These are phyloP conservation scores for Lysiphlebus fabarum DNA, from an alignment of 1,140 invertebrate genomes.

Conservation along the genomic window DNA sequence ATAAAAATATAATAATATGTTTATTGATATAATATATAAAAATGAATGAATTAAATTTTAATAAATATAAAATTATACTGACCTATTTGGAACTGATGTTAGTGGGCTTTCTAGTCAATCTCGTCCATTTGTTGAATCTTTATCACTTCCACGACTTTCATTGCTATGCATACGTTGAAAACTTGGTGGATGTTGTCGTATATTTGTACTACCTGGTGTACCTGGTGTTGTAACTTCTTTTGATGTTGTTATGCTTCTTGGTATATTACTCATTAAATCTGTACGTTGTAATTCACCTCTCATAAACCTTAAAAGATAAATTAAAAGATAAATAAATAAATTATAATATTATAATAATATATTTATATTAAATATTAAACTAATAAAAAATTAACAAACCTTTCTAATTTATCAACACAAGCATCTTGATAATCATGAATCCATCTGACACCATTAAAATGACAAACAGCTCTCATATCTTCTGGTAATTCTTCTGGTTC, in stretches of 20 bases:
- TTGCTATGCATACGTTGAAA: slow-evolving; percentile 85
- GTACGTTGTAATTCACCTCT: slow-evolving; percentile 63
- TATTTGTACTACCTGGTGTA: slow-evolving; percentile 61
- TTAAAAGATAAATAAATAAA: slow-evolving; percentile 12
- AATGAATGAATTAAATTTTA: slow-evolving; percentile 10
- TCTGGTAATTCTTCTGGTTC: slow-evolving; percentile 88
- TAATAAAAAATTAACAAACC: too few species aligned
- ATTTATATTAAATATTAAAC: neutral
- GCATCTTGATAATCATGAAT: slow-evolving; percentile 99
- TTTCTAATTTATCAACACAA: slow-evolving; percentile 96
- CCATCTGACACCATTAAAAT: slow-evolving; percentile 96
- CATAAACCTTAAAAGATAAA: slow-evolving; percentile 65
- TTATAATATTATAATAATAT: neutral
- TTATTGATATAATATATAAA: too few species aligned
- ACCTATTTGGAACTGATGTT: slow-evolving; percentile 51
- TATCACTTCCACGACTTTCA: slow-evolving; percentile 72
- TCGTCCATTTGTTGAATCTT: slow-evolving; percentile 57
- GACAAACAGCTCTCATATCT: slow-evolving; percentile 93
- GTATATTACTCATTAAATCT: slow-evolving; percentile 35
- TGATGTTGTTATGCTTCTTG: slow-evolving; percentile 36
- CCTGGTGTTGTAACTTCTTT: slow-evolving; percentile 61
- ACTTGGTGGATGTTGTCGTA: slow-evolving; percentile 62
- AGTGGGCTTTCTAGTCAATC: slow-evolving; percentile 73
- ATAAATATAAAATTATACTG: slow-evolving; percentile 11
- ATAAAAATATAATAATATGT: slow-evolving; percentile 13